Evolutionary conservation across 2,797 vertebrate species (phyloP), one percentile per base, ranked within the genome.

Genomic region (Coregonus ussuriensis): DNA sequence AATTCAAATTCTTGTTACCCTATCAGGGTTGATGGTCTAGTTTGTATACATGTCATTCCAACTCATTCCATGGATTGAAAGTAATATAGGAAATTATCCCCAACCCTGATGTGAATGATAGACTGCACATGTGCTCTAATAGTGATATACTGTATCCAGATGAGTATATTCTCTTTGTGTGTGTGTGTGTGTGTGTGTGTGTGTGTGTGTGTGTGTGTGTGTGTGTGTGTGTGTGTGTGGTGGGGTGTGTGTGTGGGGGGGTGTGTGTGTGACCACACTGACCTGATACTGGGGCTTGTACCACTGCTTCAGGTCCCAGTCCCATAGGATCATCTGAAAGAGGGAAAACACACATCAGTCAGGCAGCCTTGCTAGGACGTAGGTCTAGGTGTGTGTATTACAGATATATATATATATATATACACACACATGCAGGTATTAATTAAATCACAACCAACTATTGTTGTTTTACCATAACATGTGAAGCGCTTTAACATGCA

Each of bases 271-370:
- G 16, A 15, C 13, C 25, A 29, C 54, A 93, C 93, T 94, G 86
- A 99, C 98, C 96, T 99, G 98, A 90, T 97, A 97, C 90, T 97
- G 96, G 52, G 96, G 97, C 78, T 98, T 99, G 93, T 95, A 96
- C 95, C 98, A 99, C 68, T 99, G 98, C 84, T 98, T 99, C 88
- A 99, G 93, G 87, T 99, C 98, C 97, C 98, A 99, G 88, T 99
- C 98, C 98, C 98, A 99, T 87, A 99, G 95, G 93, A 99, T 99
- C 98, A 98, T 99, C 98, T 99, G 93, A n/a, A 92, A 93, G 86
- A 90, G 73, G 85, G 13, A 84, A 78, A 37, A 83, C n/a, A 85
- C 18, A 37, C 74, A 33, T 35, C 52, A 7, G 25, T 31, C 29
- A 33, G 52, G 51, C 14, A 3, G 52, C 29, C 4, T 47, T 18